Evolutionary conservation across 2,113 vertebrate genomes (phyloP), one percentile per base, ranked within the genome.

Genomic region (Pseudonaja textilis): DNA sequence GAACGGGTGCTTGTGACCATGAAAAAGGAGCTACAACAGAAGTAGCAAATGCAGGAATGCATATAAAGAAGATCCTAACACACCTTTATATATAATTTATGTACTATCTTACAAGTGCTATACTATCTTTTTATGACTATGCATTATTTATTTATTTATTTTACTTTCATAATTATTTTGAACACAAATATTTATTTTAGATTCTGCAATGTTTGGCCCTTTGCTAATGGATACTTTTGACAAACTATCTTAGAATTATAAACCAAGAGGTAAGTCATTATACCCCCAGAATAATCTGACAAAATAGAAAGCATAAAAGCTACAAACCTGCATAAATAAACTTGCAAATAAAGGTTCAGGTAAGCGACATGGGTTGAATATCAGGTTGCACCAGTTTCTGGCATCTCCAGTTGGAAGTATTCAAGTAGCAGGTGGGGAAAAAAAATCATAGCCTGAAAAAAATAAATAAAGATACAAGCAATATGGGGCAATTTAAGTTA

Each of bases 91-190:
- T 91, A 18, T 92, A 6, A 52, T 45, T 2, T 4, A 85, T 85
- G 0, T 26, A 18, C 4, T 57, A 50, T 50, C 45, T 89, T 59
- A 20, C 90, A 85, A 95, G 87, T 87, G 39, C 26, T 81, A 57
- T 56, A 5, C 9, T 91, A 10, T 0, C n/a, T 90, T 89, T 92
- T 90, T 50, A 52, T 8, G 56, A 3, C 6, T 88, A 81, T 81
- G 74, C 20, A 39, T 39, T 50, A 81, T 39, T 74, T 69, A 29
- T 16, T 74, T 20, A 64, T 90, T 90, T 42, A 12, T 47, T 85
- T 90, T 23, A 64, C 16, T 56, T 52, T 20, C 22, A 45, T 89
- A 93, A 89, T 85, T 74, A 87, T 93, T 90, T 87, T 87, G 87
- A 34, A 34, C n/a, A 45, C 57, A 85, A 5, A 25, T 55, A 85